A percentile compares a stretch with the other conserved stretches of the same genome.
These are phyloP conservation scores for Hipposideros larvatus DNA, from an alignment of 2,797 vertebrate species.

Conservation along the genomic window DNA sequence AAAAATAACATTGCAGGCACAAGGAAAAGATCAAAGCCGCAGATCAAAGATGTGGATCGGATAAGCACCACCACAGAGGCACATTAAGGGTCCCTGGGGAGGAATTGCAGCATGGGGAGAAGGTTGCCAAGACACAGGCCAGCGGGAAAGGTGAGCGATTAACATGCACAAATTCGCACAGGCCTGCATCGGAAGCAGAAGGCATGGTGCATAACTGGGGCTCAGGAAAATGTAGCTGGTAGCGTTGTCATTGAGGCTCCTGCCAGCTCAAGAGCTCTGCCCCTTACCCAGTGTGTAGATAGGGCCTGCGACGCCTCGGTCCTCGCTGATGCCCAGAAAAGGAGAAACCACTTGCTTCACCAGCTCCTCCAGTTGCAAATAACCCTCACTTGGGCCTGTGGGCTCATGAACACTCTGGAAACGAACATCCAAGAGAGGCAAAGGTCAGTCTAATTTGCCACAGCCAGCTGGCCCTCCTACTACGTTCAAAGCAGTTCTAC, in stretches of 20 bases:
- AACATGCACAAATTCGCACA: rapidly evolving
- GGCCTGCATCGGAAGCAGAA: not conserved
- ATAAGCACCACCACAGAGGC: not conserved
- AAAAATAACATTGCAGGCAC: not conserved
- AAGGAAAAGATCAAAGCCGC: slow-evolving; percentile 33
- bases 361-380: slow-evolving; percentile 93
- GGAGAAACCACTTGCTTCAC: slow-evolving; percentile 95
- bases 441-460: slow-evolving; percentile 21
- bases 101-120: rapidly evolving
- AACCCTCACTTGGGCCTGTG: slow-evolving; percentile 91
- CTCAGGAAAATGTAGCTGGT: rapidly evolving
- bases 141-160: not conserved
- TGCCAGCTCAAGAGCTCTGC: rapidly evolving
- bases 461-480: not conserved
- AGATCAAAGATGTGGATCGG: not conserved
- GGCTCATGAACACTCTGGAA: slow-evolving; percentile 95
- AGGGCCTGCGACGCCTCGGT: slow-evolving; percentile 85
- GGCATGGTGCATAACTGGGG: rapidly evolving
- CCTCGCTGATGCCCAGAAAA: slow-evolving; percentile 92
- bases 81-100: not conserved
- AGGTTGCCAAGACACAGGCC: rapidly evolving
- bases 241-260: rapidly evolving
- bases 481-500: rapidly evolving
- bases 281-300: slow-evolving; percentile 90
- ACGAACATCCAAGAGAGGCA: slow-evolving; percentile 63